Evolutionary conservation across 2,797 vertebrate genomes (phyloP).

Genomic region (Lutjanus argentimaculatus): DNA sequence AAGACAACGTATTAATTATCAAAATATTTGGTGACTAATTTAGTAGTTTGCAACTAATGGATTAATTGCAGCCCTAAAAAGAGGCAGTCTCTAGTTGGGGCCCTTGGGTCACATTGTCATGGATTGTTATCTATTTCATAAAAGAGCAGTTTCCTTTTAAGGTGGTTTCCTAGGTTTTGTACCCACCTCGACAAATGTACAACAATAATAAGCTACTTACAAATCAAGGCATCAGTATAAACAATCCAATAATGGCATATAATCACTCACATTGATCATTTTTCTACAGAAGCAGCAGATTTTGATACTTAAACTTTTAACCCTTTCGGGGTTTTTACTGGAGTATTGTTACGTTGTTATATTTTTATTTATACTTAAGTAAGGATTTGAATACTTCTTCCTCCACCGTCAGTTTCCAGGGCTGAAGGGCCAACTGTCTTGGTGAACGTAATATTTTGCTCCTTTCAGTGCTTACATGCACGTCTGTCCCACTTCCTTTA

Average conservation of each 20-base stretch:
- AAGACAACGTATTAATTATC: too few species aligned
- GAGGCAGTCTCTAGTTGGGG: background rate
- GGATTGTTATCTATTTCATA: background rate
- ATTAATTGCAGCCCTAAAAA: background rate
- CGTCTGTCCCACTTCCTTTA: conserved; percentile 1
- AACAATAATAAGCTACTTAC: background rate
- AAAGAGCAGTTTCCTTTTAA: background rate
- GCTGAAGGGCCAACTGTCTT: background rate
- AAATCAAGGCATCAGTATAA: background rate
- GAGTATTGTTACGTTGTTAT: background rate
- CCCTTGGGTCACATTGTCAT: too few species aligned
- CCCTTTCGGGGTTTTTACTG: background rate
- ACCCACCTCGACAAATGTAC: background rate
- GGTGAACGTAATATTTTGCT: conserved; percentile 4
- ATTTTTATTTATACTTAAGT: conserved; percentile 1
- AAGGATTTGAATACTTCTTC: too few species aligned
- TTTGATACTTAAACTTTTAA: too few species aligned
- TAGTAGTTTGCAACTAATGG: too few species aligned
- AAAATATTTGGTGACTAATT: too few species aligned
- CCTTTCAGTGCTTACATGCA: background rate
- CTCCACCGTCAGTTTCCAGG: conserved; percentile 1
- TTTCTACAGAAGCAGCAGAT: background rate
- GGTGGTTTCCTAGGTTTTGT: background rate
- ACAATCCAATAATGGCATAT: background rate
- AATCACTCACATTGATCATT: background rate